phyloP scores from a whole-genome alignment of 37 sponge, comb jelly and placozoan genomes.

The Agelas oroides region DNA sequence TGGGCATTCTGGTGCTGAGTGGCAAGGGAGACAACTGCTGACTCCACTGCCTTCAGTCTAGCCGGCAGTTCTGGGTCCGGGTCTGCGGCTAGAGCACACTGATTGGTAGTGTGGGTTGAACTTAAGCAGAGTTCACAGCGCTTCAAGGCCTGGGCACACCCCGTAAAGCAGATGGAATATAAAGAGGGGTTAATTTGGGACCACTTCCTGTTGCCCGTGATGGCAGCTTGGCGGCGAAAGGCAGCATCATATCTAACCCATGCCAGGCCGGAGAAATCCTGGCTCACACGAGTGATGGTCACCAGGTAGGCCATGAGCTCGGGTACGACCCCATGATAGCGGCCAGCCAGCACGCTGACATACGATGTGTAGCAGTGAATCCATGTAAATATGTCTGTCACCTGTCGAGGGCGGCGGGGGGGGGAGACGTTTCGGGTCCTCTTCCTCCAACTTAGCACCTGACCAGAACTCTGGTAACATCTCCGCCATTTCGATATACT shows the following conservation, averaged over 20 bases:
- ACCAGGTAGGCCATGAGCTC: conserved; percentile 45
- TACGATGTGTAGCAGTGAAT: neutral
- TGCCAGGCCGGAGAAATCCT: conserved; percentile 38
- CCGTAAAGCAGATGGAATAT: conserved; percentile 35
- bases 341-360: neutral
- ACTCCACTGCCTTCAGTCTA: neutral
- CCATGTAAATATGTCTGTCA: conserved; percentile 2
- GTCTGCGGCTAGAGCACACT: conserved; percentile 7
- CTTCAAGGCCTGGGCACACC: neutral
- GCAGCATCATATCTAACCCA: conserved; percentile 55
- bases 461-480: neutral
- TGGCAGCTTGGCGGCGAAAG: conserved; percentile 40
- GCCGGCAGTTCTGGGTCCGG: neutral
- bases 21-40: no score
- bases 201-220: conserved; percentile 34
- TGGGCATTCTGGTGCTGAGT: no score
- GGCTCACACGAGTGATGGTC: conserved; percentile 22
- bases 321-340: neutral
- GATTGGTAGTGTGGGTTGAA: conserved; percentile 9
- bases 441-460: neutral
- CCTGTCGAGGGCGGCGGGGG: neutral
- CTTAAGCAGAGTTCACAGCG: conserved; percentile 13
- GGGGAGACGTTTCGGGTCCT: neutral
- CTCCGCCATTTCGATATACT: no score
- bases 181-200: conserved; percentile 35